Conservation (phyloP, 2,797 vertebrate species). For the Phataginus tricuspis region DNA sequence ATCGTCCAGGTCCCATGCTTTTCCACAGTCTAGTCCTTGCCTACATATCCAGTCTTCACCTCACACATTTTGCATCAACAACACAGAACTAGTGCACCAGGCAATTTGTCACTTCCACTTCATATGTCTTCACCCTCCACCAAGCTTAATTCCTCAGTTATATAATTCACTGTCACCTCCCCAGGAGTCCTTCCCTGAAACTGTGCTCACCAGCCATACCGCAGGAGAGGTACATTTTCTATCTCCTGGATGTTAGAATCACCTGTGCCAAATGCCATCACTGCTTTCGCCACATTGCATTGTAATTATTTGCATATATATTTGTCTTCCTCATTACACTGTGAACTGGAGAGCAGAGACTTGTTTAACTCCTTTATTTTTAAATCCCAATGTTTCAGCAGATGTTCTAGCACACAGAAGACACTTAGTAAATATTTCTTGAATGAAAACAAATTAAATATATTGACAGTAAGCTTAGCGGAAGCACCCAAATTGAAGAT, state of each 20-base stretch:
- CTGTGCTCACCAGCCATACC: not conserved
- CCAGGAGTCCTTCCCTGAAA: not conserved
- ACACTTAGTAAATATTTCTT: not conserved
- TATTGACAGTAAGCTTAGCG: not conserved
- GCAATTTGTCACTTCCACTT: not conserved
- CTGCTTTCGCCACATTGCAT: not conserved
- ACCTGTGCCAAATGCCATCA: not conserved
- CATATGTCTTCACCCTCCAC: not conserved
- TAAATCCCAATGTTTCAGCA: not conserved
- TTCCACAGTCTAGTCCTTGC: not conserved
- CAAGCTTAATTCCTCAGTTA: not conserved
- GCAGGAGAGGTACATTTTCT: not conserved
- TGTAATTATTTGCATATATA: not conserved
- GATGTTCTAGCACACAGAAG: not conserved
- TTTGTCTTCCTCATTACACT: not conserved
- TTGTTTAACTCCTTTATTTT: not conserved
- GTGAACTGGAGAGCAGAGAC: not conserved
- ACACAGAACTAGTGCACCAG: not conserved
- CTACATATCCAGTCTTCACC: not conserved
- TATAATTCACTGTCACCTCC: not conserved
- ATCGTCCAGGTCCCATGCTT: fast-evolving
- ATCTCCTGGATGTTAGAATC: not conserved
- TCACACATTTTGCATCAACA: not conserved
- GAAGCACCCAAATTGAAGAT: not conserved
- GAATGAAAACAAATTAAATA: not conserved